These are phyloP conservation scores for Priocnemis perturbator DNA, from an alignment of 2,888 invertebrate species.

Conservation along the genomic window DNA sequence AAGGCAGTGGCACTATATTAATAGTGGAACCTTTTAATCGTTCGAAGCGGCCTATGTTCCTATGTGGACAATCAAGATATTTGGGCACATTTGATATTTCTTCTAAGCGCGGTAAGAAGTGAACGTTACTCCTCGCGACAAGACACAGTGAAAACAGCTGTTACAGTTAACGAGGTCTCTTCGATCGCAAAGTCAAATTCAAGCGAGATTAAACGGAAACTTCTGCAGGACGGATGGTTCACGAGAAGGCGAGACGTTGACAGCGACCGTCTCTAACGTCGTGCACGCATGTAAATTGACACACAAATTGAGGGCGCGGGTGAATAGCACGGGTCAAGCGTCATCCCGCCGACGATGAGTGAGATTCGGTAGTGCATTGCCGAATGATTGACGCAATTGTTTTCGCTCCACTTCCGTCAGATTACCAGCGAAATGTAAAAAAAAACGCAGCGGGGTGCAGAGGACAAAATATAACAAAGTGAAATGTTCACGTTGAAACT, in stretches of 20 bases:
- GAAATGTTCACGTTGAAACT: too few relatives aligned
- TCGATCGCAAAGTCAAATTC: too few relatives aligned
- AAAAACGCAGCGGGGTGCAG: background rate
- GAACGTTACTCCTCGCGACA: too few relatives aligned
- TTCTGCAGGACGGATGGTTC: background rate
- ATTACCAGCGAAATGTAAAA: background rate
- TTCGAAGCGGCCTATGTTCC: background rate
- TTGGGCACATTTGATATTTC: too few relatives aligned
- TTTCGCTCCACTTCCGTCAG: background rate
- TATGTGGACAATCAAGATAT: too few relatives aligned
- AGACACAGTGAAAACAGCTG: too few relatives aligned
- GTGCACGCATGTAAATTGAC: slow-evolving; percentile 1
- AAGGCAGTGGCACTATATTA: too few relatives aligned
- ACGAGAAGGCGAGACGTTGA: too few relatives aligned
- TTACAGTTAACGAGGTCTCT: background rate
- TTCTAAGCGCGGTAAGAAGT: too few relatives aligned
- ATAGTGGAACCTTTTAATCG: too few relatives aligned
- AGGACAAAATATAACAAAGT: background rate
- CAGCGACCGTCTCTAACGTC: too few relatives aligned
- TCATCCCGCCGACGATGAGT: background rate
- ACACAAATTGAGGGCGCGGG: slow-evolving; percentile 1
- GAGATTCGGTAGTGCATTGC: background rate
- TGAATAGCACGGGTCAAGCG: slow-evolving; percentile 7
- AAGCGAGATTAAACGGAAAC: slow-evolving; percentile 7
- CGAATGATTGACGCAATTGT: slow-evolving; percentile 17